These are phyloP conservation scores for Crossaster papposus DNA, from an alignment of 53 echinoderm and acorn worm genomes.

Conservation along the genomic window DNA sequence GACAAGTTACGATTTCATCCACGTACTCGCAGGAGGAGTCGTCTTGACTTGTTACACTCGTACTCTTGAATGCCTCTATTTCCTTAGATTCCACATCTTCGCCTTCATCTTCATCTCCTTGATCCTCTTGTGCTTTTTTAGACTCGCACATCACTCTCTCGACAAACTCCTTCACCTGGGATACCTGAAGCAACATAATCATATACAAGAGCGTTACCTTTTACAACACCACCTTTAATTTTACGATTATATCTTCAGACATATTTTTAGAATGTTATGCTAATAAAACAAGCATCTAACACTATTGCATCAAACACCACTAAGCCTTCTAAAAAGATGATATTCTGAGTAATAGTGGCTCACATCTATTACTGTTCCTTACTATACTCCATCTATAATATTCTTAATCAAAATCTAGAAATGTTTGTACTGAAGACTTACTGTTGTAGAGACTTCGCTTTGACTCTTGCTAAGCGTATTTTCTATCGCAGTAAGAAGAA, in stretches of 20 bases:
- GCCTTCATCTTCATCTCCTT: conserved; percentile 60
- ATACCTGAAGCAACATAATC: conserved; percentile 45
- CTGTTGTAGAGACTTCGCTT: conserved; percentile 55
- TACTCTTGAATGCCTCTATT: background rate
- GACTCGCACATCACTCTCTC: conserved; percentile 74
- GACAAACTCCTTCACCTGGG: conserved; percentile 75
- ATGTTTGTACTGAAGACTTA: conserved; percentile 35
- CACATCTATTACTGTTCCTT: no score
- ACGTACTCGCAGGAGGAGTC: conserved; percentile 3
- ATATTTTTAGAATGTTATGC: no score
- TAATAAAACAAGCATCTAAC: no score
- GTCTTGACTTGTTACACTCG: background rate
- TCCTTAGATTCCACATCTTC: background rate
- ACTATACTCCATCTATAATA: background rate
- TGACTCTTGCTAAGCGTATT: conserved; percentile 57
- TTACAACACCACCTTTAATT: background rate
- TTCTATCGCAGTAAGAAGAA: conserved; percentile 72
- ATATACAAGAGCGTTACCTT: background rate
- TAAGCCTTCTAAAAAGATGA: no score
- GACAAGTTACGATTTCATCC: background rate
- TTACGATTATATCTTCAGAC: no score
- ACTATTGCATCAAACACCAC: no score
- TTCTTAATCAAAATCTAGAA: background rate
- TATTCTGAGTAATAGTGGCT: no score
- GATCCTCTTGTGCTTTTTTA: conserved; percentile 73